Evolutionary conservation across 2,888 invertebrate genomes (phyloP), one percentile per base, ranked within the genome.

Genomic region (Sipha maydis): DNA sequence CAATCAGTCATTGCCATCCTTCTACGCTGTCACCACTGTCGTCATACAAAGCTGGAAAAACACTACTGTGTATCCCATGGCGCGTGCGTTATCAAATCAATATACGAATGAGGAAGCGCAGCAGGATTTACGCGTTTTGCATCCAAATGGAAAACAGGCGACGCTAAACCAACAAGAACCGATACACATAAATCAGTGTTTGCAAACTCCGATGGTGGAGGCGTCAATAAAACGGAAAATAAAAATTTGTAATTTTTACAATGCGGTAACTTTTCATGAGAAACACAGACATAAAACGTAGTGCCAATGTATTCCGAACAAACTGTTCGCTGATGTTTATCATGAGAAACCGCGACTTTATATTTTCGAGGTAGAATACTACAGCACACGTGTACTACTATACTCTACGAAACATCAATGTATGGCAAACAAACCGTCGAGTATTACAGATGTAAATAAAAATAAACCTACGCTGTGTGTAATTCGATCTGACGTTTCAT

Each of bases 161-260:
- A 84, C 76, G 41, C 8, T 61, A 61, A 77, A 76, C 61, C 67
- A 38, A 38, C 75, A 41, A 21, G 75, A 83, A 75, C 83, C 38
- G 34, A 21, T 28, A n/a, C 41, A 25, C 76, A 85, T 85, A 85
- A 85, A 85, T 85, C 84, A 76, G 67, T 48, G 84, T 85, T 76
- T 21, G 28, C 21, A 84, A 83, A 84, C 76, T 61, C 83, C 34
- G 54, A n/a, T 4, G 34, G n/a, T 14, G 21, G 21, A 14, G 84
- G 41, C 25, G 76, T 41, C 61, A 61, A 84, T 84, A 41, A 67
- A 77, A 67, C 14, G 41, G 56, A 84, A 76, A 76, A 84, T 76
- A 85, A 76, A 76, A 85, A 76, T 85, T 67, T 61, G 41, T 85
- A 85, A 85, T 85, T 85, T 76, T 85, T 25, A 4, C n/a, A 14